Conservation (phyloP, 2,797 vertebrate genomes). For the Urosaurus nigricauda region DNA sequence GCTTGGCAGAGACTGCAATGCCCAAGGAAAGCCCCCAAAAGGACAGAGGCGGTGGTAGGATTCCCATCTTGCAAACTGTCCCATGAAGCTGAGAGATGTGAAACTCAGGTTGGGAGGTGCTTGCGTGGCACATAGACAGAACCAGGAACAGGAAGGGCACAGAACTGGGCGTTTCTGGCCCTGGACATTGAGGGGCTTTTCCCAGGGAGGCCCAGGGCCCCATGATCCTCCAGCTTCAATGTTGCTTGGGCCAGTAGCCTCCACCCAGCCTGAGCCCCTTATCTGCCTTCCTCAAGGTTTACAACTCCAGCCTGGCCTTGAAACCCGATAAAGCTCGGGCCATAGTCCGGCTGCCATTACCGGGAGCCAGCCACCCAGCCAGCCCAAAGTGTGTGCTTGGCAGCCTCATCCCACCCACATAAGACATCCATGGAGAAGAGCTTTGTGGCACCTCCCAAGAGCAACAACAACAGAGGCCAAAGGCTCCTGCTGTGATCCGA, state of each 20-base stretch:
- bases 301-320: slow-evolving; percentile 24
- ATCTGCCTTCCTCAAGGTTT: slow-evolving; percentile 26
- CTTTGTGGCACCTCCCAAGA: too few species aligned
- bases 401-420: background rate
- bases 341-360: background rate
- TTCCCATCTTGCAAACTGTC: too few species aligned
- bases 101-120: too few species aligned
- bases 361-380: too few species aligned
- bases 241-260: background rate
- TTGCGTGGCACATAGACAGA: too few species aligned
- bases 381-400: rapidly evolving
- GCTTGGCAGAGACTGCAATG: too few species aligned
- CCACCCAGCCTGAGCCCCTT: background rate
- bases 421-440: too few species aligned
- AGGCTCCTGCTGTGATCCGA: background rate
- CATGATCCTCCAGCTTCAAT: background rate
- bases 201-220: too few species aligned
- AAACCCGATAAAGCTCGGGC: background rate
- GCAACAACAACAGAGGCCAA: background rate
- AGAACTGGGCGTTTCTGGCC: background rate
- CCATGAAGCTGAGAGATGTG: background rate
- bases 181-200: background rate
- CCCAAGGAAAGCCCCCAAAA: too few species aligned
- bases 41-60: background rate
- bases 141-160: background rate